phyloP scores from a whole-genome alignment of 2,797 vertebrate species.

The Serranus cabrilla region DNA sequence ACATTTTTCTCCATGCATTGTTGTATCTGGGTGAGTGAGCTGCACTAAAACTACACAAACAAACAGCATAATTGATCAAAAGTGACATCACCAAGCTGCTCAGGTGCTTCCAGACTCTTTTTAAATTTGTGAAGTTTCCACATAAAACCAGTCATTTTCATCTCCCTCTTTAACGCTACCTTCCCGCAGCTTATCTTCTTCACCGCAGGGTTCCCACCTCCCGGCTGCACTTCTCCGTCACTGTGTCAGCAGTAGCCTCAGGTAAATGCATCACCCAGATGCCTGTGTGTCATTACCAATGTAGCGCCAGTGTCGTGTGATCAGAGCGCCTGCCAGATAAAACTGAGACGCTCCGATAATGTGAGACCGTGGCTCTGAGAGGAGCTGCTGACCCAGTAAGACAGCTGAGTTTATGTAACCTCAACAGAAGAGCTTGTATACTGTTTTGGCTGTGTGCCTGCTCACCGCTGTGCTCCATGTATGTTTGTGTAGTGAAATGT shows the following conservation, averaged over 20 bases:
- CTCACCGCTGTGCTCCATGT: conserved; percentile 16
- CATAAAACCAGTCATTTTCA: not conserved
- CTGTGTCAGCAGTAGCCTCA: conserved; percentile 18
- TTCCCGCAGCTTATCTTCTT: conserved; percentile 24
- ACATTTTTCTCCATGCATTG: not conserved
- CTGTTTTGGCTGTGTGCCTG: conserved; percentile 28
- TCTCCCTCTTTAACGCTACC: conserved; percentile 1
- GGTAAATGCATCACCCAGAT: conserved; percentile 36
- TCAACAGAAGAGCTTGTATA: conserved; percentile 8
- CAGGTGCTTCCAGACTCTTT: not conserved
- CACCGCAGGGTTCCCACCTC: not conserved
- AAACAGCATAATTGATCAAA: not conserved
- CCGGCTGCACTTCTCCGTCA: conserved; percentile 14
- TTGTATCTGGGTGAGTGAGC: not conserved
- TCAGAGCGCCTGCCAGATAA: conserved; percentile 21
- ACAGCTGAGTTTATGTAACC: conserved; percentile 50
- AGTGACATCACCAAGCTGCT: not conserved
- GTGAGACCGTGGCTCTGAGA: conserved; percentile 25
- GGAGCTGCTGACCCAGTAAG: conserved; percentile 12
- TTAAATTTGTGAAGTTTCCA: not conserved
- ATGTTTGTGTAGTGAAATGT: conserved; percentile 61
- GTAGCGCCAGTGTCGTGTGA: not conserved
- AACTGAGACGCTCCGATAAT: conserved; percentile 15
- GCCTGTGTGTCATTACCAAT: conserved; percentile 34
- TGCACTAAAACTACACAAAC: not conserved